phyloP scores from a whole-genome alignment of 2,888 invertebrate genomes.

The Volucella inflata region DNA sequence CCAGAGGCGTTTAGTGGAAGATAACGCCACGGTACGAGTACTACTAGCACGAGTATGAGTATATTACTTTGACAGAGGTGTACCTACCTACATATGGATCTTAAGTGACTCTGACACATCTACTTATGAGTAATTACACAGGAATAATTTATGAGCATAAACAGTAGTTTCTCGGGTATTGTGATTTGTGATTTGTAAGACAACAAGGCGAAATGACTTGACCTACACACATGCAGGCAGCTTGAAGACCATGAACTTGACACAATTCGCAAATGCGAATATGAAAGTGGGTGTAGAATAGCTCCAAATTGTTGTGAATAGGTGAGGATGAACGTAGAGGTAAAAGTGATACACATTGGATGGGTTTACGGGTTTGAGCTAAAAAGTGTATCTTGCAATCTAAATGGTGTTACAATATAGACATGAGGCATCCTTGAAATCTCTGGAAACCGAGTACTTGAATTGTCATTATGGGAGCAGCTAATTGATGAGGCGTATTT shows the following conservation, averaged over 20 bases:
- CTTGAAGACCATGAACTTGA: conserved; percentile 59
- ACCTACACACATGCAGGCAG: conserved; percentile 35
- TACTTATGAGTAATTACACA: conserved; percentile 71
- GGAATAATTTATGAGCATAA: conserved; percentile 65
- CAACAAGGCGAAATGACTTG: conserved; percentile 41
- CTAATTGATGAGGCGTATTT: too few species aligned
- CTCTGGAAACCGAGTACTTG: too few species aligned
- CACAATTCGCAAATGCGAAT: conserved; percentile 43
- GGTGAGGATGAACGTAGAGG: neutral
- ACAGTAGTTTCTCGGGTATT: neutral
- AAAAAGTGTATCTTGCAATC: too few species aligned
- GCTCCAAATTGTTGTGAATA: neutral
- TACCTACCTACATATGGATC: conserved; percentile 49
- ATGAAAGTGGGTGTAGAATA: neutral
- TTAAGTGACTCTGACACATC: conserved; percentile 72
- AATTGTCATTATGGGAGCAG: too few species aligned
- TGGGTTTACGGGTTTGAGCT: too few species aligned
- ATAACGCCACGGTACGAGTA: neutral
- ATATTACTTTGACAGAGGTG: conserved; percentile 51
- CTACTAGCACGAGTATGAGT: neutral
- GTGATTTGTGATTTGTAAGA: neutral
- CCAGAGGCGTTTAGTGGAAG: neutral
- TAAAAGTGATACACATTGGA: neutral
- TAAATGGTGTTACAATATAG: too few species aligned
- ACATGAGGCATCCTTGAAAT: too few species aligned